These are phyloP conservation scores for Philereme transversata DNA, from an alignment of 2,888 invertebrate genomes.

Conservation along the genomic window DNA sequence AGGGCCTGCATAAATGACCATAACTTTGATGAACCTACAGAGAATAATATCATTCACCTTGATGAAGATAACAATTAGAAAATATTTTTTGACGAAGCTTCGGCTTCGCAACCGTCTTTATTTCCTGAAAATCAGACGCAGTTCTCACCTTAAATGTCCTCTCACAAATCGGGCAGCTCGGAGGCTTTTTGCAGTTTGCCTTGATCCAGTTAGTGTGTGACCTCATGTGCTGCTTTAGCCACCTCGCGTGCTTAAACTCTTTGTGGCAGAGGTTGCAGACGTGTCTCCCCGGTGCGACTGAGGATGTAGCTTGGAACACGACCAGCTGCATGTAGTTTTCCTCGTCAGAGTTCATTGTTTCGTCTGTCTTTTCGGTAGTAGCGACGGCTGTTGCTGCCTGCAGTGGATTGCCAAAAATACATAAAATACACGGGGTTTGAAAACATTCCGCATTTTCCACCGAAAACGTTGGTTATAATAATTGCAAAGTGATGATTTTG, in stretches of 20 bases:
- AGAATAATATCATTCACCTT: too few species aligned
- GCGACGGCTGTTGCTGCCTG: constrained; percentile 30
- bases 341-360: constrained; percentile 68
- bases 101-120: too few species aligned
- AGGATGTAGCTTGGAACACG: constrained; percentile 79
- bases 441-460: too few species aligned
- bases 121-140: too few species aligned
- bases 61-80: too few species aligned
- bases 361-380: constrained; percentile 53
- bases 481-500: too few species aligned
- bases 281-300: constrained; percentile 82
- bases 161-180: constrained; percentile 84
- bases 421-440: too few species aligned
- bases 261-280: constrained; percentile 86
- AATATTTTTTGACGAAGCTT: too few species aligned
- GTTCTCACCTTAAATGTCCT: constrained; percentile 82
- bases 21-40: too few species aligned
- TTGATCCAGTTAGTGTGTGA: constrained; percentile 86
- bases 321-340: constrained; percentile 76
- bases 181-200: constrained; percentile 87
- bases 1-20: too few species aligned
- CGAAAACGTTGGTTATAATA: too few species aligned
- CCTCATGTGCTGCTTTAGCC: constrained; percentile 85
- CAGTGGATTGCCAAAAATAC: too few species aligned
- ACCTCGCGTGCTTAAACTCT: constrained; percentile 85